phyloP scores from a whole-genome alignment of 2,797 vertebrate genomes.

The Lateolabrax maculatus region DNA sequence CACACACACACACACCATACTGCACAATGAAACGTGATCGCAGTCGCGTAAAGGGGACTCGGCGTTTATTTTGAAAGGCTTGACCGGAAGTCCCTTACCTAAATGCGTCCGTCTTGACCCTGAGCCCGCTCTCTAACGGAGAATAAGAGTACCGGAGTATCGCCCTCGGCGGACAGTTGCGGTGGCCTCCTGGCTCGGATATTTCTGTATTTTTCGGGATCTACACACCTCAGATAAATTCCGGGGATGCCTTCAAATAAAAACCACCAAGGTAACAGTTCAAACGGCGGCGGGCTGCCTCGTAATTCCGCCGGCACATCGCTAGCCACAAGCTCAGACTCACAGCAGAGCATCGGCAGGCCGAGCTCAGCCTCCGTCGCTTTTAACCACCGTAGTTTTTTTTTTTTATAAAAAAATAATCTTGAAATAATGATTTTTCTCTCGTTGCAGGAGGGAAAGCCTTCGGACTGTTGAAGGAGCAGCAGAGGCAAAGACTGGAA shows the following conservation, averaged over 20 bases:
- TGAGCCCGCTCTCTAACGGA: slow-evolving; percentile 40
- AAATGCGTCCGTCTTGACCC: slow-evolving; percentile 27
- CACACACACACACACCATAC: no score
- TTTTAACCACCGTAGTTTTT: neutral
- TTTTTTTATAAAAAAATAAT: no score
- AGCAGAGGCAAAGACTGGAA: slow-evolving; percentile 88
- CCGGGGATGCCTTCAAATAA: slow-evolving; percentile 84
- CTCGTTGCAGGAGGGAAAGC: slow-evolving; percentile 89
- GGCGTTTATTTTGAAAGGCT: slow-evolving; percentile 49
- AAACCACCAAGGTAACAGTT: slow-evolving; percentile 82
- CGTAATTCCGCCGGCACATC: neutral
- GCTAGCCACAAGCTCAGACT: slow-evolving; percentile 48
- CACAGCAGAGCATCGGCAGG: slow-evolving; percentile 74
- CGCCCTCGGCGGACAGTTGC: slow-evolving; percentile 42
- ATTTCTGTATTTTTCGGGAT: slow-evolving; percentile 40
- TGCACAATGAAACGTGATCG: neutral
- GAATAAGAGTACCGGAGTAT: slow-evolving; percentile 51
- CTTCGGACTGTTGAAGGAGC: slow-evolving; percentile 90
- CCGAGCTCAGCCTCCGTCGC: slow-evolving; percentile 47
- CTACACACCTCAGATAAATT: slow-evolving; percentile 30
- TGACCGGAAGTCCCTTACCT: slow-evolving; percentile 35
- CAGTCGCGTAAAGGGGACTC: neutral
- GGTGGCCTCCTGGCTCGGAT: slow-evolving; percentile 45
- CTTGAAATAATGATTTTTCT: slow-evolving; percentile 4
- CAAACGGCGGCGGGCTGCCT: accelerated